phyloP scores from a whole-genome alignment of 2,888 invertebrate genomes.

The Trisateles emortualis region DNA sequence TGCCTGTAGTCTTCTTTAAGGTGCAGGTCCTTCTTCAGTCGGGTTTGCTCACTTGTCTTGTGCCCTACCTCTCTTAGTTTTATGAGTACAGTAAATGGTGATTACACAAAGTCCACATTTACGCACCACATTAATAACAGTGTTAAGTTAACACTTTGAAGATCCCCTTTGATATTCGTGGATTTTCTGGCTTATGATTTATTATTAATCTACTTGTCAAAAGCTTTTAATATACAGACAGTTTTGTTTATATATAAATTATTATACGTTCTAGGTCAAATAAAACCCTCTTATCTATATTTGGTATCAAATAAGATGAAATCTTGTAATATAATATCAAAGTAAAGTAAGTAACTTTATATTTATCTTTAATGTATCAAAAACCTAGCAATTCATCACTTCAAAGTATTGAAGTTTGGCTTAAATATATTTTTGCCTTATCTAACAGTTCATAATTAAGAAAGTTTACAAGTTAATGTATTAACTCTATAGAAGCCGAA shows the following conservation, averaged over 20 bases:
- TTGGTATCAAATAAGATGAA: background rate
- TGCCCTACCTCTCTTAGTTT: no score
- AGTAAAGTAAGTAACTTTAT: background rate
- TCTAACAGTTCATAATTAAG: slow-evolving; percentile 3
- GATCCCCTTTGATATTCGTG: slow-evolving; percentile 72
- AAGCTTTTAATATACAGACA: slow-evolving; percentile 55
- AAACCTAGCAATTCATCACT: background rate
- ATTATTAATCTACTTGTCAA: slow-evolving; percentile 67
- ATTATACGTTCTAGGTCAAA: slow-evolving; percentile 13
- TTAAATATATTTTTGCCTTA: background rate
- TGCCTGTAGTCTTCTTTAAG: no score
- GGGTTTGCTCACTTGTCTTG: no score
- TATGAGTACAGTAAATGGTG: no score
- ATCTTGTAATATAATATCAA: slow-evolving; percentile 2
- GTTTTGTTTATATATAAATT: slow-evolving; percentile 52
- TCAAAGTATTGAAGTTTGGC: background rate
- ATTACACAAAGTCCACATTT: slow-evolving; percentile 55
- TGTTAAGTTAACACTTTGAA: slow-evolving; percentile 73
- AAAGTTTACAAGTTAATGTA: slow-evolving; percentile 8
- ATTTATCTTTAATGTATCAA: background rate
- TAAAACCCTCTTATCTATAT: background rate
- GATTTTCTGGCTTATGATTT: slow-evolving; percentile 69
- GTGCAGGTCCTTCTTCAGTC: no score
- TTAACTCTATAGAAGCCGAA: slow-evolving; percentile 30
- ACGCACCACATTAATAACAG: slow-evolving; percentile 64